A percentile compares a stretch with the other conserved stretches of the same genome.
Evolutionary conservation across 2,113 vertebrate species (phyloP).

Genomic region (Oncorhynchus nerka): DNA sequence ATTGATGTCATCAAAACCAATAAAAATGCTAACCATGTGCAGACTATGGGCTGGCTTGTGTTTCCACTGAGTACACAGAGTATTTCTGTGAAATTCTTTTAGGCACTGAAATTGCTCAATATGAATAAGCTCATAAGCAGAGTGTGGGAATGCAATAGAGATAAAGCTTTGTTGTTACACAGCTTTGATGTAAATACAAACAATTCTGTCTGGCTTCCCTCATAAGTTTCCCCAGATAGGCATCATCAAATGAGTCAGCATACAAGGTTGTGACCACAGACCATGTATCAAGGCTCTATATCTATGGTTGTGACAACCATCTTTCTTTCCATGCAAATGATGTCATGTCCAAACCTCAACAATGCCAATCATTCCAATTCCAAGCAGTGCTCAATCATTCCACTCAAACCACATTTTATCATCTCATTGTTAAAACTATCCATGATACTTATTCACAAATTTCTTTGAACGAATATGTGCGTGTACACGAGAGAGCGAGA

Average conservation of each 20-base stretch:
- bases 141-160: conserved; percentile 9
- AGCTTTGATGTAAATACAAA: background rate
- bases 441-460: no score
- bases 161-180: conserved; percentile 8
- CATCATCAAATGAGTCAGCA: background rate
- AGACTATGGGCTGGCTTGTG: conserved; percentile 34
- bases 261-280: background rate
- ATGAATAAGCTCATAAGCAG: conserved; percentile 2
- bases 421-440: no score
- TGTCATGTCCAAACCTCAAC: no score
- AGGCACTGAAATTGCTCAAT: no score
- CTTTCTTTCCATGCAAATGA: no score
- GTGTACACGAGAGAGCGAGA: no score
- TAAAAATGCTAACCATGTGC: conserved; percentile 47
- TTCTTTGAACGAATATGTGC: no score
- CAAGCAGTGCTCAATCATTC: no score
- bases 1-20: conserved; percentile 72
- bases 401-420: no score
- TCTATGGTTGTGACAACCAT: no score
- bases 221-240: background rate
- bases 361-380: no score
- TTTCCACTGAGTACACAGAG: conserved; percentile 19
- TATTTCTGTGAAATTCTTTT: background rate
- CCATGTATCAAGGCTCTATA: no score
- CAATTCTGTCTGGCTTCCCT: background rate